phyloP scores from a whole-genome alignment of 2,888 invertebrate species.

The Lacanobia oleracea region DNA sequence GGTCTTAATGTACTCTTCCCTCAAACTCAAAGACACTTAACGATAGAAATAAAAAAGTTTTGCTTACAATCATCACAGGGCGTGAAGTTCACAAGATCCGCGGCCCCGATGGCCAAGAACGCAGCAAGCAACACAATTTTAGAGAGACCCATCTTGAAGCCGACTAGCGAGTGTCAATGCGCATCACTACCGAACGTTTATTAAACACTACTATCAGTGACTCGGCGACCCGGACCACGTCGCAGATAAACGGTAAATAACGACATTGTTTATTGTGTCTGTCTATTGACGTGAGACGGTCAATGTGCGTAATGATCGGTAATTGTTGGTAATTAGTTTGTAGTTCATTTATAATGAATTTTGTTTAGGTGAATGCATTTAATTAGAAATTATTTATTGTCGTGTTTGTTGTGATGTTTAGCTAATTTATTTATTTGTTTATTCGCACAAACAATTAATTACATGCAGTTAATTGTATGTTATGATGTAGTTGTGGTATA shows the following conservation, averaged over 20 bases:
- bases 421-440: neutral
- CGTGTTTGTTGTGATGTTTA: neutral
- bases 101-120: slow-evolving; percentile 36
- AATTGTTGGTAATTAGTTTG: slow-evolving; percentile 37
- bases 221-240: slow-evolving; percentile 43
- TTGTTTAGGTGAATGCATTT: slow-evolving; percentile 2
- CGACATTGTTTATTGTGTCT: slow-evolving; percentile 59
- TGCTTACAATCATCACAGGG: slow-evolving; percentile 53
- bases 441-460: neutral
- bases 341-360: neutral
- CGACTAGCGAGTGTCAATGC: slow-evolving; percentile 15
- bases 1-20: neutral
- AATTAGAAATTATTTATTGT: neutral
- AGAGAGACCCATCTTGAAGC: slow-evolving; percentile 37
- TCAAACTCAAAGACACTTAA: neutral
- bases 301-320: slow-evolving; percentile 21
- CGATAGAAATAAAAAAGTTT: neutral
- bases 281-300: neutral
- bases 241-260: slow-evolving; percentile 53
- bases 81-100: slow-evolving; percentile 3
- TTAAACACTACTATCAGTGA: slow-evolving; percentile 32
- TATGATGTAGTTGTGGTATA: neutral
- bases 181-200: neutral
- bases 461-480: neutral
- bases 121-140: slow-evolving; percentile 48